These are phyloP conservation scores for Fragum sueziense DNA, from an alignment of 2,888 invertebrate species.

Conservation along the genomic window DNA sequence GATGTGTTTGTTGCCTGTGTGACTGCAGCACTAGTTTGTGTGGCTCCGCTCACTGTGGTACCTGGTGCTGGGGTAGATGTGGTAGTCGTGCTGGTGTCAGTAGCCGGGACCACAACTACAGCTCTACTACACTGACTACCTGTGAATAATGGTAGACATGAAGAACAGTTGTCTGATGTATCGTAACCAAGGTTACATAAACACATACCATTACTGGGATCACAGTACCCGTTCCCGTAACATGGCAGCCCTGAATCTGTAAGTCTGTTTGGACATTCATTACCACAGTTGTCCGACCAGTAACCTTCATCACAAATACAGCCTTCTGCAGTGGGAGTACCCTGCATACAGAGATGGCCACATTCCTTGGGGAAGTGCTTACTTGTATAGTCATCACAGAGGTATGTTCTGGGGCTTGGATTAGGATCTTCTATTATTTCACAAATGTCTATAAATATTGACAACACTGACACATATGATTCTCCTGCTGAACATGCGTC, in stretches of 20 bases:
- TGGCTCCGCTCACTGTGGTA: background rate
- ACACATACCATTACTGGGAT: conserved; percentile 55
- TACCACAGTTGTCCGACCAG: conserved; percentile 60
- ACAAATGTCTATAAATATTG: conserved; percentile 60
- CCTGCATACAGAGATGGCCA: conserved; percentile 54
- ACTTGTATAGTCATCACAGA: conserved; percentile 58
- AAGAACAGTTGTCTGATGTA: conserved; percentile 31
- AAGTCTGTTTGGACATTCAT: conserved; percentile 50
- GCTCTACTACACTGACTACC: conserved; percentile 59
- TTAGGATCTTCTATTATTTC: conserved; percentile 40
- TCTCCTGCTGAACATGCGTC: conserved; percentile 42
- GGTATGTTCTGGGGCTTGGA: conserved; percentile 45
- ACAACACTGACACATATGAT: conserved; percentile 52
- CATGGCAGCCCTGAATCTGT: conserved; percentile 41
- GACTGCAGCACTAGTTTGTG: background rate
- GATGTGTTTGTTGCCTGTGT: background rate
- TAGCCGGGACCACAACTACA: conserved; percentile 12
- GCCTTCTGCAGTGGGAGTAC: conserved; percentile 35
- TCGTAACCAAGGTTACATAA: conserved; percentile 41
- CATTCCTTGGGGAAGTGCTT: conserved; percentile 57
- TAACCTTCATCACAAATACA: conserved; percentile 58
- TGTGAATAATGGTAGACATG: conserved; percentile 43
- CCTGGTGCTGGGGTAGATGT: background rate
- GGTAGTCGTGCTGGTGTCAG: background rate
- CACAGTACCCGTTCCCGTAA: conserved; percentile 61